Evolutionary conservation across 1,140 invertebrate species (phyloP), one percentile per base, ranked within the genome.

Genomic region (Ceratina calcarata): DNA sequence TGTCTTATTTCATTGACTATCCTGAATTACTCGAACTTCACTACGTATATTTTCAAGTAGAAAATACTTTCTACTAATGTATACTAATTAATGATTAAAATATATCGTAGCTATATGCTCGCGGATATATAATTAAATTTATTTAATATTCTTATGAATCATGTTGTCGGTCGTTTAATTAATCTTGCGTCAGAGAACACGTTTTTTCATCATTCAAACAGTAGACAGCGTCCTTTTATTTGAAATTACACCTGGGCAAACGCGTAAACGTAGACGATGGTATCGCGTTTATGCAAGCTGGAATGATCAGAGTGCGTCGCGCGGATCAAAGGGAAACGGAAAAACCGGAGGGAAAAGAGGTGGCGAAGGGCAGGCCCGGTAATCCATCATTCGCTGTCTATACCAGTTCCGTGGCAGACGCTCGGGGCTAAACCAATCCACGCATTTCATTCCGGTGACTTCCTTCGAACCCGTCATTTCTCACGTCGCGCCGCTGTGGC

Each of bases 331-430:
- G 66, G 79, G 82, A 83, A 80, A 73, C 73, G 82, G 84, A 87
- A 85, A 74, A 32, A 32, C 27, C 27, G 27, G 27, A 87, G 72
- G 84, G 75, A 32, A 60, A 64, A 57, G 80, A 78, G 71, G 66
- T 78, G 80, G 74, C 67, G 65, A 57, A 78, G 81, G 80, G 66
- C 61, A 12, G 64, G 82, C 71, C 61, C 79, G 89, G 91, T 91
- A 92, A 92, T 92, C 91, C 90, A 92, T 92, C 91, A 92, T 88
- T 76, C 78, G 86, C 91, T 91, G 91, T 91, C 91, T 91, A 89
- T 90, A 83, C 83, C 91, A 91, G 87, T 85, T 89, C 84, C 84
- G 82, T 83, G 72, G 80, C 71, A 79, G 83, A 67, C 84, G 86
- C 90, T 89, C 83, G 84, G 79, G 89, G 90, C 91, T 90, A 91